Conservation (phyloP, 2,113 vertebrate species). For the Ophiodon elongatus region DNA sequence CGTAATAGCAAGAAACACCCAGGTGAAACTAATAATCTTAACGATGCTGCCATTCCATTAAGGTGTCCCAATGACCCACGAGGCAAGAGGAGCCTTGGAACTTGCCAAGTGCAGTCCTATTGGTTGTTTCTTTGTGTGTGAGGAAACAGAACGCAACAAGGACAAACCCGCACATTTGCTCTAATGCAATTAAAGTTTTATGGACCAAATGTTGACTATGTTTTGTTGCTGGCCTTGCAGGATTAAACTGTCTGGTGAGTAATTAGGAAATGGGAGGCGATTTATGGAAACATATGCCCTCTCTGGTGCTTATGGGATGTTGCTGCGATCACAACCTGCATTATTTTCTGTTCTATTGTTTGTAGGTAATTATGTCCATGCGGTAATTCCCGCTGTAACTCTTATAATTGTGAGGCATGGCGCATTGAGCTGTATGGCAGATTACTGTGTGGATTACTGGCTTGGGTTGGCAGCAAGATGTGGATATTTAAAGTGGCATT, state of each 20-base stretch:
- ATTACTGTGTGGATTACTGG: constrained; percentile 12
- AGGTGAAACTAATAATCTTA: background rate
- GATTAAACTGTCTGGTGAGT: constrained; percentile 17
- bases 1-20: background rate
- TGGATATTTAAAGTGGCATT: background rate
- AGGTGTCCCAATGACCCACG: background rate
- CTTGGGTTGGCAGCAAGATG: background rate
- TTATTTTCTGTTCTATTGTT: constrained; percentile 33
- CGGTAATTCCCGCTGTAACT: constrained; percentile 7
- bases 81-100: background rate
- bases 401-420: constrained; percentile 8
- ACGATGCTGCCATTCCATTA: too few relatives aligned
- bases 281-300: constrained; percentile 25
- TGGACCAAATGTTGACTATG: background rate
- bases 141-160: background rate
- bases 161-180: background rate
- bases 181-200: constrained; percentile 15
- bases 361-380: background rate
- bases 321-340: constrained; percentile 3
- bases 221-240: constrained; percentile 4
- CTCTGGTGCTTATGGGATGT: constrained; percentile 13
- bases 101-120: background rate
- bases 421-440: background rate
- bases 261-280: constrained; percentile 12
- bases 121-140: background rate